phyloP scores from a whole-genome alignment of 2,113 vertebrate species.

The Vidua chalybeata region DNA sequence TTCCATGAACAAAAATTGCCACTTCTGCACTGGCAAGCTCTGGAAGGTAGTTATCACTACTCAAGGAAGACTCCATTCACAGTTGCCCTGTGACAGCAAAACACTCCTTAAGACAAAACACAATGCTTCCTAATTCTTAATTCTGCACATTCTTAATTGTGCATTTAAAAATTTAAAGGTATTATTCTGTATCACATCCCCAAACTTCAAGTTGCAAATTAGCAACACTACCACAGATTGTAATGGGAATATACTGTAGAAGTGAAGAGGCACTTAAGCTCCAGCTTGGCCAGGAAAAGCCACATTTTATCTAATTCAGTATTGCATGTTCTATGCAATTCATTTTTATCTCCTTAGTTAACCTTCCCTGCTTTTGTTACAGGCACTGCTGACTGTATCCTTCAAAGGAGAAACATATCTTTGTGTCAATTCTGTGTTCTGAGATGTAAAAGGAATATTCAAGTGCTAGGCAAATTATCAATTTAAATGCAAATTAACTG shows the following conservation, averaged over 20 bases:
- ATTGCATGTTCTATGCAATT: neutral
- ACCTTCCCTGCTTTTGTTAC: neutral
- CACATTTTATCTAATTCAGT: neutral
- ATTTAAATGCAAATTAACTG: slow-evolving; percentile 66
- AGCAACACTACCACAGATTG: neutral
- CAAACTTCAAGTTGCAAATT: neutral
- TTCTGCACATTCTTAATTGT: neutral
- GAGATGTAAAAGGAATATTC: slow-evolving; percentile 25
- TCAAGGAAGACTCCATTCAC: neutral
- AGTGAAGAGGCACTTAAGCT: neutral
- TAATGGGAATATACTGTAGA: neutral
- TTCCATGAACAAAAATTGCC: neutral
- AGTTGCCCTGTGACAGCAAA: neutral
- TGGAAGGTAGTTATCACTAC: neutral
- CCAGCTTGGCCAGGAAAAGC: neutral
- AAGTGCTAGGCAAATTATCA: neutral
- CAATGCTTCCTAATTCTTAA: neutral
- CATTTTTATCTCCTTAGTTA: slow-evolving; percentile 47
- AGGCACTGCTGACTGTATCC: neutral
- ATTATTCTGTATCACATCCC: neutral
- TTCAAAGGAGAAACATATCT: slow-evolving; percentile 33
- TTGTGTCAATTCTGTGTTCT: neutral
- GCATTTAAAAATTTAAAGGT: neutral
- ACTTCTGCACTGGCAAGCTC: neutral
- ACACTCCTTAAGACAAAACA: neutral